These are phyloP conservation scores for Zingel zingel DNA, from an alignment of 2,113 vertebrate species.

Conservation along the genomic window DNA sequence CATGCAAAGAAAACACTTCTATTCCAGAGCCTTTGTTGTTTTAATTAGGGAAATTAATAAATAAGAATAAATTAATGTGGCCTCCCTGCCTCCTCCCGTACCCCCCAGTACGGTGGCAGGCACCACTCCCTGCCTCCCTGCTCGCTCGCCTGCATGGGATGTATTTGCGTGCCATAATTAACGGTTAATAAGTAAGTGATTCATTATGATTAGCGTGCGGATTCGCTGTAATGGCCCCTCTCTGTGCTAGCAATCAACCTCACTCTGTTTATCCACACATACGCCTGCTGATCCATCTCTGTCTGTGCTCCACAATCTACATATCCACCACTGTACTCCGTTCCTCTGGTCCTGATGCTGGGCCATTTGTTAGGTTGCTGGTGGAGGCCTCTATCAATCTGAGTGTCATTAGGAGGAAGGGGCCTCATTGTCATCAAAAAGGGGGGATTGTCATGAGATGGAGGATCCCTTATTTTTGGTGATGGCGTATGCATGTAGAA, in stretches of 20 bases:
- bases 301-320: conserved; percentile 79
- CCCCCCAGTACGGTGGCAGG: conserved; percentile 60
- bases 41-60: conserved; percentile 89
- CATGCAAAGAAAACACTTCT: conserved; percentile 81
- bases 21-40: conserved; percentile 86
- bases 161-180: conserved; percentile 86
- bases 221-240: conserved; percentile 85
- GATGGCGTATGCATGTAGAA: conserved; percentile 34
- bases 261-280: conserved; percentile 83
- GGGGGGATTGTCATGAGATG: conserved; percentile 41
- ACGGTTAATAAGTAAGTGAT: conserved; percentile 89
- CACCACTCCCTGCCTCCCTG: conserved; percentile 59
- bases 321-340: conserved; percentile 72
- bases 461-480: conserved; percentile 57
- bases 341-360: conserved; percentile 70
- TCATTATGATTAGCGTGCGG: conserved; percentile 88
- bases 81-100: conserved; percentile 69
- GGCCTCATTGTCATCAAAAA: conserved; percentile 63
- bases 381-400: conserved; percentile 80
- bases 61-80: conserved; percentile 87
- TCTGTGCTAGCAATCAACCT: conserved; percentile 85
- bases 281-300: conserved; percentile 82
- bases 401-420: conserved; percentile 75
- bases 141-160: conserved; percentile 78
- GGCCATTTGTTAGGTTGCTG: conserved; percentile 80